Evolutionary conservation across 1,140 invertebrate species (phyloP).

Genomic region (Drosophila nannoptera): DNA sequence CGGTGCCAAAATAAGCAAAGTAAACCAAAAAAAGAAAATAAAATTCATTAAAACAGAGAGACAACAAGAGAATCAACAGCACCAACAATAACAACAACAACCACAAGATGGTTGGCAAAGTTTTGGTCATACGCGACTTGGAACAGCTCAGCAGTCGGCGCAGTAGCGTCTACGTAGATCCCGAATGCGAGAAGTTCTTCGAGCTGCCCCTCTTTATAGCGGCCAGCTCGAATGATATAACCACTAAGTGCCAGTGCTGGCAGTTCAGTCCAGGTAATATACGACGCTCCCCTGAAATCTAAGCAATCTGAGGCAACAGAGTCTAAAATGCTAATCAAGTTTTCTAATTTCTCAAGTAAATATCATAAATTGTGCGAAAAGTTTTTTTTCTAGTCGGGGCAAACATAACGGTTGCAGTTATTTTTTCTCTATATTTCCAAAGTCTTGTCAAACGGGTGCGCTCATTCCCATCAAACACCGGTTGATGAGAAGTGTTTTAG

Average conservation of each 20-base stretch:
- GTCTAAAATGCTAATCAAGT: slow-evolving; percentile 11
- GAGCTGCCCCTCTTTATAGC: slow-evolving; percentile 76
- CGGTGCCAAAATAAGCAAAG: slow-evolving; percentile 41
- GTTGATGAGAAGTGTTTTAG: neutral
- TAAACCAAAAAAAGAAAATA: slow-evolving; percentile 43
- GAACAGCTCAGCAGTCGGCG: slow-evolving; percentile 77
- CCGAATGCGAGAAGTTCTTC: slow-evolving; percentile 79
- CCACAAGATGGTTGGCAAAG: slow-evolving; percentile 74
- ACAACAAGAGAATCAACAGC: slow-evolving; percentile 16
- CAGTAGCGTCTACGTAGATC: slow-evolving; percentile 78
- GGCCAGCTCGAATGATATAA: slow-evolving; percentile 77
- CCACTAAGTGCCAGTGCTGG: slow-evolving; percentile 75
- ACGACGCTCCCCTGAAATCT: slow-evolving; percentile 5
- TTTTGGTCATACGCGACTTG: slow-evolving; percentile 74
- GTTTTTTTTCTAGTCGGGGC: neutral
- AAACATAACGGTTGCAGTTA: slow-evolving; percentile 6
- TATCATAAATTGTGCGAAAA: slow-evolving; percentile 26
- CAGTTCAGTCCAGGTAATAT: slow-evolving; percentile 78
- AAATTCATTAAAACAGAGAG: neutral
- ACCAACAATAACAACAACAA: slow-evolving; percentile 11
- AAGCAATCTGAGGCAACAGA: slow-evolving; percentile 3
- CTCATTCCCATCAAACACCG: neutral
- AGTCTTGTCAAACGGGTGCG: neutral
- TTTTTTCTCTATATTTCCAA: slow-evolving; percentile 15
- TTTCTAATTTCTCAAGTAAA: slow-evolving; percentile 19